These are phyloP conservation scores for Drosophila phalerata DNA, from an alignment of 2,888 invertebrate species.

Conservation along the genomic window DNA sequence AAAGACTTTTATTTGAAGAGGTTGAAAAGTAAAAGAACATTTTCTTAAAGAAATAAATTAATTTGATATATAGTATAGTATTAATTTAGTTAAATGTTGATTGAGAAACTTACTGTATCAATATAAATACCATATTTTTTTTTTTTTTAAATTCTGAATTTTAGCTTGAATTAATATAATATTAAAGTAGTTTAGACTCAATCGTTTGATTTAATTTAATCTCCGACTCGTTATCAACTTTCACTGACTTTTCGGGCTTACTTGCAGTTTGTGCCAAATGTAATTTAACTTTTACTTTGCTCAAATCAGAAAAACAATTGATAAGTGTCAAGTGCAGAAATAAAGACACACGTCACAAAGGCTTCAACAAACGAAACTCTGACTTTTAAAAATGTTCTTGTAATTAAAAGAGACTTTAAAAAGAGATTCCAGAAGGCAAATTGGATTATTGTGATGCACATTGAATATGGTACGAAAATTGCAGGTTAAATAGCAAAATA, in stretches of 20 bases:
- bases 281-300: conserved; percentile 45
- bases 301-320: conserved; percentile 31
- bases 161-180: too few species aligned
- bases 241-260: conserved; percentile 22
- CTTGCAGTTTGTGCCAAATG: conserved; percentile 29
- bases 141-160: too few species aligned
- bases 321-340: conserved; percentile 44
- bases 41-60: neutral
- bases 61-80: neutral
- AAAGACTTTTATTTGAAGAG: neutral
- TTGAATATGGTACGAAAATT: neutral
- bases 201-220: neutral
- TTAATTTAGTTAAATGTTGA: neutral
- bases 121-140: too few species aligned
- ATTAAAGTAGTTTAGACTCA: neutral
- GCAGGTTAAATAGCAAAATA: neutral
- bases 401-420: conserved; percentile 3
- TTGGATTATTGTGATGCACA: conserved; percentile 1
- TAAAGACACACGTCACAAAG: conserved; percentile 10
- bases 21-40: neutral
- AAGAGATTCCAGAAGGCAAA: conserved; percentile 8
- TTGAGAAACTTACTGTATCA: neutral
- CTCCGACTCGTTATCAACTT: conserved; percentile 8
- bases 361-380: conserved; percentile 1
- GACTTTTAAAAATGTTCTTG: neutral